A percentile compares a stretch with the other conserved stretches of the same genome.
Evolutionary conservation across 2,888 invertebrate species (phyloP).

Genomic region (Apoderus coryli): DNA sequence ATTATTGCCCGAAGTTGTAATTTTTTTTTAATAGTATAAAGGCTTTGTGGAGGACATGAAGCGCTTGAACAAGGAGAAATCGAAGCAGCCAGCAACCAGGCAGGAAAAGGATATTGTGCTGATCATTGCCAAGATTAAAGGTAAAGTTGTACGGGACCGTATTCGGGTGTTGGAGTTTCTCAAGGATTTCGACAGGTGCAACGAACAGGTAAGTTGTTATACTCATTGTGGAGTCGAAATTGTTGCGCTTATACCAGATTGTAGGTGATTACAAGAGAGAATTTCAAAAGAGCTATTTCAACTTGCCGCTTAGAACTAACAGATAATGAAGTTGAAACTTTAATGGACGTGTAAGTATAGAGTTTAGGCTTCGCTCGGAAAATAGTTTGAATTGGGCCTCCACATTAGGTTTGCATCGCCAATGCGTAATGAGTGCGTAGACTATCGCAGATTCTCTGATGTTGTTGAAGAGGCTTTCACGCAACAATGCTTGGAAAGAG

Average conservation of each 20-base stretch:
- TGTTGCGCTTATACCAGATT: no score
- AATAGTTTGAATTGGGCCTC: not conserved
- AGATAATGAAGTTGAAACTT: constrained; percentile 50
- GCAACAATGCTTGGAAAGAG: constrained; percentile 47
- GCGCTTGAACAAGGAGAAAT: constrained; percentile 27
- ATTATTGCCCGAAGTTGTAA: no score
- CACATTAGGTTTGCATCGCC: constrained; percentile 45
- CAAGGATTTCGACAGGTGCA: constrained; percentile 46
- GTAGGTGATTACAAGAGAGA: constrained; percentile 45
- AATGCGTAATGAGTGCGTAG: constrained; percentile 41
- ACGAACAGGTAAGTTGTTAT: no score
- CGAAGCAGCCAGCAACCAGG: constrained; percentile 23
- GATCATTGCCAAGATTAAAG: constrained; percentile 60
- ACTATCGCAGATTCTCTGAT: constrained; percentile 53
- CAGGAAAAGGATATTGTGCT: constrained; percentile 51
- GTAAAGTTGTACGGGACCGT: constrained; percentile 53
- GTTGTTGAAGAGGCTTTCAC: constrained; percentile 56
- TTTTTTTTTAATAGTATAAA: constrained; percentile 24
- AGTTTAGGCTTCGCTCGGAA: constrained; percentile 1
- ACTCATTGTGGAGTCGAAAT: no score
- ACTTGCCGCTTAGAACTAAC: constrained; percentile 50
- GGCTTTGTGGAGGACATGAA: constrained; percentile 30
- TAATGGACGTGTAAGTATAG: constrained; percentile 52
- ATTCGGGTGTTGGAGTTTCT: constrained; percentile 52
- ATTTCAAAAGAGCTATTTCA: constrained; percentile 58